Percentiles rank a stretch among this genome's conserved stretches.
phyloP scores from a whole-genome alignment of 2,888 invertebrate genomes.

The Cryptophagus acutangulus region DNA sequence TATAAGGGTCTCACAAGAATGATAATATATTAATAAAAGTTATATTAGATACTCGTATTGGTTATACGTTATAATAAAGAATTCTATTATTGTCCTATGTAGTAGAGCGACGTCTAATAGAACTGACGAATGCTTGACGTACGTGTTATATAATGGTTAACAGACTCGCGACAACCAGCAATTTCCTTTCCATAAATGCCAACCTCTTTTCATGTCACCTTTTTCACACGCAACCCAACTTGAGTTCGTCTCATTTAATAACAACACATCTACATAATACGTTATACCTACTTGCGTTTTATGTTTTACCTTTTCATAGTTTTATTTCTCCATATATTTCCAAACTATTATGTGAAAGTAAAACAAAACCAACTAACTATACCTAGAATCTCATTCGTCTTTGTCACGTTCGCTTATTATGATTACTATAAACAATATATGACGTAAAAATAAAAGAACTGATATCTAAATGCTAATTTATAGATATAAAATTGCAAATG shows the following conservation, averaged over 20 bases:
- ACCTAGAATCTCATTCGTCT: background rate
- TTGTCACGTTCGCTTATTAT: background rate
- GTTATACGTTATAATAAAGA: slow-evolving; percentile 35
- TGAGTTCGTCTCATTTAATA: slow-evolving; percentile 4
- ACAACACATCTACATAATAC: slow-evolving; percentile 1
- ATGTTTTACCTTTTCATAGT: too few relatives aligned
- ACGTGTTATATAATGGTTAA: slow-evolving; percentile 26
- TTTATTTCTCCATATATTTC: too few relatives aligned
- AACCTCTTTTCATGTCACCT: slow-evolving; percentile 42
- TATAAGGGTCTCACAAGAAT: too few relatives aligned
- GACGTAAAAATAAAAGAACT: too few relatives aligned
- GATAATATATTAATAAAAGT: slow-evolving; percentile 30
- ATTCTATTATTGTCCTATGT: slow-evolving; percentile 30
- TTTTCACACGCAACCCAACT: slow-evolving; percentile 35
- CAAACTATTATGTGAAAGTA: too few relatives aligned
- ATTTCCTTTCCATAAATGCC: slow-evolving; percentile 44
- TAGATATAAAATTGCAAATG: background rate
- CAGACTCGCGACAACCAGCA: slow-evolving; percentile 38
- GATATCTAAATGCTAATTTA: too few relatives aligned
- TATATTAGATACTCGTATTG: slow-evolving; percentile 31
- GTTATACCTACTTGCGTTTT: too few relatives aligned
- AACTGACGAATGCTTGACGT: slow-evolving; percentile 19
- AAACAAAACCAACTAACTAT: too few relatives aligned
- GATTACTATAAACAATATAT: background rate
- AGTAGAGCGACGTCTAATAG: slow-evolving; percentile 15